Conservation (phyloP, 2,888 invertebrate species). For the Mantis religiosa region DNA sequence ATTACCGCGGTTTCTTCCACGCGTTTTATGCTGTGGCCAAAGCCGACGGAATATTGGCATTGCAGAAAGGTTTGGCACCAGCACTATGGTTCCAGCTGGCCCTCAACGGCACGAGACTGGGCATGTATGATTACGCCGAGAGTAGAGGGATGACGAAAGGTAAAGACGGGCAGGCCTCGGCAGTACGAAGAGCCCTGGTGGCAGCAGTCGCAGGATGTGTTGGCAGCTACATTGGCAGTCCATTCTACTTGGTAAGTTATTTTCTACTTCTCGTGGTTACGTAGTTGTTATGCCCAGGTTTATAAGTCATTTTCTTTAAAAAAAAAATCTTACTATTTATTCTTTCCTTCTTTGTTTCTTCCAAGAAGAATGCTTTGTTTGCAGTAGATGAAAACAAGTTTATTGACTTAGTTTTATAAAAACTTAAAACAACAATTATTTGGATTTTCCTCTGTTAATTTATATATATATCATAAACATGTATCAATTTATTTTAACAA, state of each 20-base stretch:
- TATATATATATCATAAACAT: too few relatives aligned
- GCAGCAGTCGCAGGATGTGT: slow-evolving; percentile 75
- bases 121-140: slow-evolving; percentile 68
- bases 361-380: too few relatives aligned
- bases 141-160: slow-evolving; percentile 59
- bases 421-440: too few relatives aligned
- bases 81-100: slow-evolving; percentile 84
- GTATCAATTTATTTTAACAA: too few relatives aligned
- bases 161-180: slow-evolving; percentile 60
- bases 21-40: slow-evolving; percentile 72
- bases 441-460: too few relatives aligned
- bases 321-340: too few relatives aligned
- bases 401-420: too few relatives aligned
- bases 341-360: too few relatives aligned
- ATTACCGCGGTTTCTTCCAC: slow-evolving; percentile 73
- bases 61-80: slow-evolving; percentile 78
- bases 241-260: slow-evolving; percentile 73
- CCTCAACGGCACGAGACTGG: slow-evolving; percentile 79
- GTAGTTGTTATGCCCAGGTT: too few relatives aligned
- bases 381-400: too few relatives aligned
- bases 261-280: too few relatives aligned
- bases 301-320: too few relatives aligned
- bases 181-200: slow-evolving; percentile 60
- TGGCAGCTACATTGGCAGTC: slow-evolving; percentile 77
- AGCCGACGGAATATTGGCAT: slow-evolving; percentile 72